Evolutionary conservation across 2,113 vertebrate species (phyloP), one percentile per base, ranked within the genome.

Genomic region (Nothobranchius kuhntae): DNA sequence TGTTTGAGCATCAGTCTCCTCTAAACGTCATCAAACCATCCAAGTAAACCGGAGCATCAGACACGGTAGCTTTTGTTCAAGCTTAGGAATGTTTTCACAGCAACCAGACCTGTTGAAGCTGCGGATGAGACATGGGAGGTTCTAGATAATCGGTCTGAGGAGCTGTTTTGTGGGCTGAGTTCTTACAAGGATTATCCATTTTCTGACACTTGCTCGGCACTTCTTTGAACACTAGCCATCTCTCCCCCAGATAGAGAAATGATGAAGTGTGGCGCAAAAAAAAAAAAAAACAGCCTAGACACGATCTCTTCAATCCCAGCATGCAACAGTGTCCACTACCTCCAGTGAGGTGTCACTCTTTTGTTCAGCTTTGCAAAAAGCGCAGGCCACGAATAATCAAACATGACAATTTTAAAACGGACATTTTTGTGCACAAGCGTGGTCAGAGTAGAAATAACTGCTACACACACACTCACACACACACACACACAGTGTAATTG

Each of bases 381-480:
- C 60, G 12, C 56, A 14, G 24, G 75, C 58, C 76, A 21, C 36
- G 53, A 54, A 12, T 76, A 84, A 81, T 87, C 84, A 86, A 87
- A 87, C 68, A 53, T 15, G 62, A 76, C 63, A 79, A 74, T 77
- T 73, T 82, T 75, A 85, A 81, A 81, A 81, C 83, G 79, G 54
- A 73, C 51, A 45, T 56, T 50, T 9, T 46, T n/a, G 24, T 48
- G 46, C 78, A 67, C 60, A 24, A 51, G 52, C 52, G 59, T 30
- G n/a, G 53, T 15, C 70, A 68, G 44, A 54, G 45, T 21, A 68
- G 70, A 67, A 59, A 72, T 68, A 51, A 71, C 56, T 71, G 55
- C 21, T 42, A 65, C 59, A 70, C 45, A 75, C 42, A 76, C 62
- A 57, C 61, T 44, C 63, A 66, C 13, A 51, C 6, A 63, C 51